These are phyloP conservation scores for Gymnoscelis rufifasciata DNA, from an alignment of 2,888 invertebrate species.

Conservation along the genomic window DNA sequence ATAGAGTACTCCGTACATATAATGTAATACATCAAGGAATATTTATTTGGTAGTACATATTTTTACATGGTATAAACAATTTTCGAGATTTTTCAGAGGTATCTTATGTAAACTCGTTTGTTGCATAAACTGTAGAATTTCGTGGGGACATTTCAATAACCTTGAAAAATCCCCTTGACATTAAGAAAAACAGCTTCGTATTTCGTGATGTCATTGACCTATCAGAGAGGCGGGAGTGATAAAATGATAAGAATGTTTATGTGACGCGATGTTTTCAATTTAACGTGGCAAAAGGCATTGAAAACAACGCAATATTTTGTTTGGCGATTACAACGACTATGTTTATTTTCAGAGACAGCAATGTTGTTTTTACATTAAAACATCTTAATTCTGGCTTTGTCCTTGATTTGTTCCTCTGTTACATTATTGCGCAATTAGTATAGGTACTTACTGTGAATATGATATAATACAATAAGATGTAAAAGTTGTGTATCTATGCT, in stretches of 20 bases:
- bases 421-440: not conserved
- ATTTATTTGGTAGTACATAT: too few species aligned
- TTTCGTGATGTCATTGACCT: slow-evolving; percentile 35
- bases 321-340: not conserved
- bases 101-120: too few species aligned
- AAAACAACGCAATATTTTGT: slow-evolving; percentile 8
- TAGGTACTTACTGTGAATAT: too few species aligned
- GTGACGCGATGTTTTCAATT: slow-evolving; percentile 10
- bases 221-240: slow-evolving; percentile 30
- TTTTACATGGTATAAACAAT: too few species aligned
- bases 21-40: too few species aligned
- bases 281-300: slow-evolving; percentile 7
- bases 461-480: too few species aligned
- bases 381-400: not conserved
- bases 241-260: slow-evolving; percentile 28
- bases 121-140: too few species aligned
- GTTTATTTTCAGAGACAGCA: not conserved
- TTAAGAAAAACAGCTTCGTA: slow-evolving; percentile 24
- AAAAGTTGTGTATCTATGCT: too few species aligned
- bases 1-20: too few species aligned
- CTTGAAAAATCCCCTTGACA: slow-evolving; percentile 37
- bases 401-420: not conserved
- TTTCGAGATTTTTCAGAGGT: too few species aligned
- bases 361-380: not conserved
- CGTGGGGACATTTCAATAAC: slow-evolving; percentile 25